A percentile compares a stretch with the other conserved stretches of the same genome.
phyloP scores from a whole-genome alignment of 64 coral and sea anemone species.

The Montipora sp. region DNA sequence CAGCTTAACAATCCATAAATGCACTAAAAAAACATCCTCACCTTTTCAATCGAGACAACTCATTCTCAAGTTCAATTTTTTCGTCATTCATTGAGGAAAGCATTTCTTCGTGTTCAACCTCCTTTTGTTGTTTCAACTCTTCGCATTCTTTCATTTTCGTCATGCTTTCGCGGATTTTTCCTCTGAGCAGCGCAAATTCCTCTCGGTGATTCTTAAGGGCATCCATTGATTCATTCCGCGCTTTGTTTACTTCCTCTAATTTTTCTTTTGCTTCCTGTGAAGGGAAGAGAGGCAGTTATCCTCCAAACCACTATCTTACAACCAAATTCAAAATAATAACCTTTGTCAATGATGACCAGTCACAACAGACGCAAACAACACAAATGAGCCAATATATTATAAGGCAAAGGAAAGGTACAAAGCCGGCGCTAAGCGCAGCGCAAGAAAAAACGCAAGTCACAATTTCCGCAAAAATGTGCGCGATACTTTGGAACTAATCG shows the following conservation, averaged over 20 bases:
- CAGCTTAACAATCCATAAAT: background rate
- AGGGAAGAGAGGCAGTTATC: background rate
- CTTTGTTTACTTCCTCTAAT: constrained; percentile 69
- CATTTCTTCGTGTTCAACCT: constrained; percentile 48
- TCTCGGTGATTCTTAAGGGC: constrained; percentile 78
- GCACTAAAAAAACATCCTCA: background rate
- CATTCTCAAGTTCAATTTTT: constrained; percentile 21
- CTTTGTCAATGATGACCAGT: too few species aligned
- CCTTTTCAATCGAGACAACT: constrained; percentile 6
- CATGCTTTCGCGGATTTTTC: constrained; percentile 49
- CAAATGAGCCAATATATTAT: background rate
- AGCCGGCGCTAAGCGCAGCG: too few species aligned
- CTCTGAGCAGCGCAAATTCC: constrained; percentile 60
- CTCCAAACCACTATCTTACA: too few species aligned
- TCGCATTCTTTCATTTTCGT: constrained; percentile 48
- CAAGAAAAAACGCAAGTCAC: too few species aligned
- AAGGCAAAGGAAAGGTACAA: too few species aligned
- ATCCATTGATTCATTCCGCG: constrained; percentile 71
- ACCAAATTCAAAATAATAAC: too few species aligned
- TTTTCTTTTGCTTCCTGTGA: constrained; percentile 65
- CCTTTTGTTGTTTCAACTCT: constrained; percentile 37
- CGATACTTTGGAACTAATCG: background rate
- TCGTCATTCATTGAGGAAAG: background rate
- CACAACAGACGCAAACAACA: background rate
- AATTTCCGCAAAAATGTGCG: too few species aligned